These are phyloP conservation scores for Colinus virginianus DNA, from an alignment of 2,113 vertebrate genomes.

Conservation along the genomic window DNA sequence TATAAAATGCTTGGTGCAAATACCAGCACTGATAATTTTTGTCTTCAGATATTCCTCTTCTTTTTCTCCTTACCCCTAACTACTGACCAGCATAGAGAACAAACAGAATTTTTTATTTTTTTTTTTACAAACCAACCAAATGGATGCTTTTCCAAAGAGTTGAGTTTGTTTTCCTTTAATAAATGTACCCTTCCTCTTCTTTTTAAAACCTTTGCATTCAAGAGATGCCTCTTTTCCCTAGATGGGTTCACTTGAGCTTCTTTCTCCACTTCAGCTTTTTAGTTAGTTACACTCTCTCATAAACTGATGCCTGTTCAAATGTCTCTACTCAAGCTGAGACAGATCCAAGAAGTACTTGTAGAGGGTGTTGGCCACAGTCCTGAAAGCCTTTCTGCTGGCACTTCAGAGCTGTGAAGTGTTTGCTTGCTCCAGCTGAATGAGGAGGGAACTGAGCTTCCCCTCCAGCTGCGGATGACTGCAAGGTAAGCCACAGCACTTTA, in stretches of 20 bases:
- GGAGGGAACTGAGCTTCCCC: slow-evolving; percentile 1
- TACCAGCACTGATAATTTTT: background rate
- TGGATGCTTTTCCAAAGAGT: background rate
- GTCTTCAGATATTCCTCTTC: background rate
- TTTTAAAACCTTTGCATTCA: background rate
- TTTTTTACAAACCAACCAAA: background rate
- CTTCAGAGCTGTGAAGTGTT: slow-evolving; percentile 46
- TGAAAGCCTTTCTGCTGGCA: slow-evolving; percentile 33
- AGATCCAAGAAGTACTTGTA: slow-evolving; percentile 33
- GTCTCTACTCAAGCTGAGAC: slow-evolving; percentile 26
- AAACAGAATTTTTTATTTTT: background rate
- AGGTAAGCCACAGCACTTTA: background rate
- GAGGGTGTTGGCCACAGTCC: slow-evolving; percentile 21
- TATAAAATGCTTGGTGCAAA: background rate
- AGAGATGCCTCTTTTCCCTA: background rate
- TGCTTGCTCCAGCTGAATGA: background rate
- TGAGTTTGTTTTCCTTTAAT: background rate
- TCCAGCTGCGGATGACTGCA: background rate
- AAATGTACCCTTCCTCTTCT: background rate
- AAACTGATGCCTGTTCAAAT: background rate
- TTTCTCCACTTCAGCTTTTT: slow-evolving; percentile 17
- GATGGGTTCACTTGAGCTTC: slow-evolving; percentile 9
- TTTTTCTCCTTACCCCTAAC: background rate
- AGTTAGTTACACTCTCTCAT: background rate
- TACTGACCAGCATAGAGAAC: background rate